Percentiles rank a stretch among this genome's conserved stretches.
Conservation (phyloP, 2,113 vertebrate species). For the Rhinoptilus africanus region DNA sequence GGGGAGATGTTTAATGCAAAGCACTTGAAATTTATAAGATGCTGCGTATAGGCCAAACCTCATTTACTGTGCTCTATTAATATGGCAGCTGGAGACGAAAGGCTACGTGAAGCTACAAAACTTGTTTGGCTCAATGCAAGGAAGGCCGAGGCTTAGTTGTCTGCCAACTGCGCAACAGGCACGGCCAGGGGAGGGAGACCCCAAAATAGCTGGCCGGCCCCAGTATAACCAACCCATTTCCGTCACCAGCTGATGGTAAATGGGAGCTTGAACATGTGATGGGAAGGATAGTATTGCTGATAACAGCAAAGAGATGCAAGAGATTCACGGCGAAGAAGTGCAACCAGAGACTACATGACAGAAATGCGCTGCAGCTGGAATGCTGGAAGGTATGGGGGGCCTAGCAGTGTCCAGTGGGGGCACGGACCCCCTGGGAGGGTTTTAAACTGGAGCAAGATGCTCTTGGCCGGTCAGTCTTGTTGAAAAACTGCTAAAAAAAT, state of each 20-base stretch:
- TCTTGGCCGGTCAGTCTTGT: neutral
- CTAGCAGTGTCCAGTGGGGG: neutral
- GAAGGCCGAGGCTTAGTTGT: neutral
- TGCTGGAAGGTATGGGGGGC: neutral
- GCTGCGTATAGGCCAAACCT: neutral
- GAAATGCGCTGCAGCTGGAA: neutral
- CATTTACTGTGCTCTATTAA: neutral
- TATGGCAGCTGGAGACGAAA: neutral
- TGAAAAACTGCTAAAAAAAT: neutral
- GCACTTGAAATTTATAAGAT: neutral
- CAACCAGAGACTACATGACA: neutral
- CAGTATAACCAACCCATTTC: neutral
- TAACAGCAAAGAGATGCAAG: neutral
- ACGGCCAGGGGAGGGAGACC: neutral
- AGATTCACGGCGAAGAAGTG: neutral
- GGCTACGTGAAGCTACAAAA: neutral
- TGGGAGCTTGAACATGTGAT: neutral
- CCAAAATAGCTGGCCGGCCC: neutral
- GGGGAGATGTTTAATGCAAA: neutral
- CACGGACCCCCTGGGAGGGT: neutral
- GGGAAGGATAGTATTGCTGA: neutral
- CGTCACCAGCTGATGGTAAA: neutral
- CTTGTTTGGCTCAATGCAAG: neutral
- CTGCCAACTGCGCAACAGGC: neutral
- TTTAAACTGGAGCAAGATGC: neutral